Evolutionary conservation across 2,113 vertebrate species (phyloP).

Genomic region (Polyodon spathula): DNA sequence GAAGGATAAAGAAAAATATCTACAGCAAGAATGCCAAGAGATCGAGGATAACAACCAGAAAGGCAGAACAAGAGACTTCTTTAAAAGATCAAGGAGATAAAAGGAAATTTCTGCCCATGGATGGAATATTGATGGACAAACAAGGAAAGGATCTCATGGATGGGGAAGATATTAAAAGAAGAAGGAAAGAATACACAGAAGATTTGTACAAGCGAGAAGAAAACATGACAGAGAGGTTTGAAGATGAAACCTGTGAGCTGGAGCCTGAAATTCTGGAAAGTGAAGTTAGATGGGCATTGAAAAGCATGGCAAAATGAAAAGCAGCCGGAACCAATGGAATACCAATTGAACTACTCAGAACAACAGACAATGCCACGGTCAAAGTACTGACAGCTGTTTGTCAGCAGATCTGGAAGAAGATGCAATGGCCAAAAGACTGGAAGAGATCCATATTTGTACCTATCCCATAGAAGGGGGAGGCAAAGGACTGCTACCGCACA

Average conservation of each 20-base stretch:
- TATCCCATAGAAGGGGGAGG: not conserved
- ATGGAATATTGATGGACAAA: not conserved
- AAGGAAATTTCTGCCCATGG: too few relatives aligned
- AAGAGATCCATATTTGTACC: too few relatives aligned
- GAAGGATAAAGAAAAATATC: too few relatives aligned
- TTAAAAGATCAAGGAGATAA: too few relatives aligned
- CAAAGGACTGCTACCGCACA: not conserved
- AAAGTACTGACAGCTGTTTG: slow-evolving; percentile 4
- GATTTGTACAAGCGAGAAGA: slow-evolving; percentile 1
- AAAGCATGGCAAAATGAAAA: not conserved
- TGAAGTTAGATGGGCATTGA: not conserved
- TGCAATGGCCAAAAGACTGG: slow-evolving; percentile 1
- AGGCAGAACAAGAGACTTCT: too few relatives aligned
- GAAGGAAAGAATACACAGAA: slow-evolving; percentile 7
- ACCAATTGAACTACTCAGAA: slow-evolving; percentile 1
- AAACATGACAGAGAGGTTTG: slow-evolving; percentile 1
- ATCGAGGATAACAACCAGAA: too few relatives aligned
- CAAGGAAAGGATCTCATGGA: not conserved
- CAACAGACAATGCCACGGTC: not conserved
- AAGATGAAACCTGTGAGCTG: not conserved
- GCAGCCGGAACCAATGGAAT: not conserved
- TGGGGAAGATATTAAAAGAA: slow-evolving; percentile 1
- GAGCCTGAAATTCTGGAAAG: slow-evolving; percentile 1
- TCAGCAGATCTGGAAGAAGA: too few relatives aligned
- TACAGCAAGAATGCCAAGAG: too few relatives aligned